These are phyloP conservation scores for Druon quercuslanigerum DNA, from an alignment of 1,140 invertebrate species.

Conservation along the genomic window DNA sequence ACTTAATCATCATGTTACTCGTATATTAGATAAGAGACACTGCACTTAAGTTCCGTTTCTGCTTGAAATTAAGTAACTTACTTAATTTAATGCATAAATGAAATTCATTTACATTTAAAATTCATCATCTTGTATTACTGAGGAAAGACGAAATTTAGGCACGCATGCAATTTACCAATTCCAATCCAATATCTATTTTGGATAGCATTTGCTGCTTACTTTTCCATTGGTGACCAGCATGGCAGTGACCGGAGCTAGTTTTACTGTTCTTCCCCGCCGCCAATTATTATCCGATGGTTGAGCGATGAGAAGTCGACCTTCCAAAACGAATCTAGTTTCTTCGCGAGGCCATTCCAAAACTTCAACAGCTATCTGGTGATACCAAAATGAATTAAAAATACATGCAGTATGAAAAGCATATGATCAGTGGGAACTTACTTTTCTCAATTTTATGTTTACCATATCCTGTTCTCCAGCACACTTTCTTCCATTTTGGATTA, in stretches of 20 bases:
- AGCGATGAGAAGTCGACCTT: conserved; percentile 89
- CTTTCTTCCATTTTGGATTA: conserved; percentile 82
- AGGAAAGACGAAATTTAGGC: too few relatives aligned
- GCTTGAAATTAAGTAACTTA: too few relatives aligned
- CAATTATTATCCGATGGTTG: conserved; percentile 93
- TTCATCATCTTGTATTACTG: too few relatives aligned
- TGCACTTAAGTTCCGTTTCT: too few relatives aligned
- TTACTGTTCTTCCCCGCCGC: conserved; percentile 90
- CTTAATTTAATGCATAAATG: too few relatives aligned
- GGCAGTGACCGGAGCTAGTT: conserved; percentile 90
- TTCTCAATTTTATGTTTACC: conserved; percentile 90
- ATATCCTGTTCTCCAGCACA: conserved; percentile 87
- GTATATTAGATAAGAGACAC: too few relatives aligned
- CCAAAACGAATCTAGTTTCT: conserved; percentile 90
- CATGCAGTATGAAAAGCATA: conserved; percentile 19
- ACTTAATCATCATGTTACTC: too few relatives aligned
- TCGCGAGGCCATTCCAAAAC: conserved; percentile 95
- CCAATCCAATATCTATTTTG: too few relatives aligned
- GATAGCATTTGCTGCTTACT: conserved; percentile 70
- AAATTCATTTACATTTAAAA: too few relatives aligned
- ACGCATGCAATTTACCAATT: too few relatives aligned
- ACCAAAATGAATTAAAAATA: conserved; percentile 33
- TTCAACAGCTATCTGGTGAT: conserved; percentile 89
- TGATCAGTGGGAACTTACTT: conserved; percentile 71
- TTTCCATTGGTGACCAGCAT: conserved; percentile 92